A percentile compares a stretch with the other conserved stretches of the same genome.
These are phyloP conservation scores for Sebastes taczanowskii DNA, from an alignment of 2,797 vertebrate species.

Conservation along the genomic window DNA sequence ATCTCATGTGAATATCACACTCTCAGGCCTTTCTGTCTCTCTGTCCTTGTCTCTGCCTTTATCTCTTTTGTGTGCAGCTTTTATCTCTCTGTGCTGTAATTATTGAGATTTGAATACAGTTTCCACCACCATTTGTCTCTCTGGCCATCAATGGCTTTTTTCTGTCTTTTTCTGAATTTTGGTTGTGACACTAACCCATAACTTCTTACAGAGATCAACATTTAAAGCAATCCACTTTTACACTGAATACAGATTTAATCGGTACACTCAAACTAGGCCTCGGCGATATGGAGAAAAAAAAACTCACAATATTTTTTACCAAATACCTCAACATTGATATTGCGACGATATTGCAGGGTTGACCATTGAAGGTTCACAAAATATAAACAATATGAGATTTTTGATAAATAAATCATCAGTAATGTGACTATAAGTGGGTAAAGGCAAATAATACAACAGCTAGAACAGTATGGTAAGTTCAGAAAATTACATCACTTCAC, in stretches of 20 bases:
- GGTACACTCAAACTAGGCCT: background rate
- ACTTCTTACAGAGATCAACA: background rate
- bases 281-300: no score
- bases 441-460: no score
- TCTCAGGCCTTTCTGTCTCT: constrained; percentile 3
- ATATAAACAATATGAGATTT: no score
- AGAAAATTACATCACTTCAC: no score
- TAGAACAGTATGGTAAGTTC: no score
- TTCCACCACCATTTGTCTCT: background rate
- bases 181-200: background rate
- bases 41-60: constrained; percentile 1
- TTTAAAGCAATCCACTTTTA: background rate
- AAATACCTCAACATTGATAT: no score
- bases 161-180: background rate
- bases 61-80: background rate
- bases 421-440: no score
- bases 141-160: background rate
- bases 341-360: no score
- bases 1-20: constrained; percentile 33
- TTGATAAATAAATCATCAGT: no score
- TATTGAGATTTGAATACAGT: background rate
- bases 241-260: background rate
- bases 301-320: no score
- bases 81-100: background rate
- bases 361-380: no score